Evolutionary conservation across 2,113 vertebrate genomes (phyloP), one percentile per base, ranked within the genome.

Genomic region (Thalassoma bifasciatum): DNA sequence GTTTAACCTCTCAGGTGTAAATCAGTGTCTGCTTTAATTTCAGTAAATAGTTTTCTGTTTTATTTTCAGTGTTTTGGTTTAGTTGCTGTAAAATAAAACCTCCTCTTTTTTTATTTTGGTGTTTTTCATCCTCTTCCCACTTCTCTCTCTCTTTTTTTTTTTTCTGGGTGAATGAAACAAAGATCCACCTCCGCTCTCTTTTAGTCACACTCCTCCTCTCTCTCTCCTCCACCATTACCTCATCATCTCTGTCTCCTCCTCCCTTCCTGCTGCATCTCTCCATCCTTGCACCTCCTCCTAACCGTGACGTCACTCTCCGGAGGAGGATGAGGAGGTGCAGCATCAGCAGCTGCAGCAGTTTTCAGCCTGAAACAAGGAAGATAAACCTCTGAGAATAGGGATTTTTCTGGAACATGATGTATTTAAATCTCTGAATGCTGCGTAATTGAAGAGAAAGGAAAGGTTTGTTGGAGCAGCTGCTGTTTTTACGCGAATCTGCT

Each of bases 211-310:
- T 38, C 52, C 16, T 40, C 37, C 42, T n/a, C 58, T 38, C 52
- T 22, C 46, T 42, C 42, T n/a, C 52, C 44, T 64, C 65, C 62
- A 65, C 59, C 89, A 86, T 90, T 87, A 88, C 89, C 76, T 90
- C 91, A 88, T 87, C 66, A 40, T 24, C 57, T 38, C 46, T 63
- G 1, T 72, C 83, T 68, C 82, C 83, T 68, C 82, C 82, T 75
- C 77, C 81, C 79, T 75, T 47, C 68, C 61, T 72, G 57, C 62
- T 58, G 66, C 81, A 77, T 72, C 83, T 44, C 77, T 69, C 65
- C 56, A 5, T 81, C 75, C 62, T 53, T 9, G 44, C 44, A 16
- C 83, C 83, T 82, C 88, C 82, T 84, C 87, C 68, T 10, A 49
- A 6, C 30, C 30, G 71, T 90, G 90, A 90, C 86, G 87, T 52